Base-by-base conservation (phyloP, 2,113 vertebrate genomes). In the Anthoscopus minutus region DNA sequence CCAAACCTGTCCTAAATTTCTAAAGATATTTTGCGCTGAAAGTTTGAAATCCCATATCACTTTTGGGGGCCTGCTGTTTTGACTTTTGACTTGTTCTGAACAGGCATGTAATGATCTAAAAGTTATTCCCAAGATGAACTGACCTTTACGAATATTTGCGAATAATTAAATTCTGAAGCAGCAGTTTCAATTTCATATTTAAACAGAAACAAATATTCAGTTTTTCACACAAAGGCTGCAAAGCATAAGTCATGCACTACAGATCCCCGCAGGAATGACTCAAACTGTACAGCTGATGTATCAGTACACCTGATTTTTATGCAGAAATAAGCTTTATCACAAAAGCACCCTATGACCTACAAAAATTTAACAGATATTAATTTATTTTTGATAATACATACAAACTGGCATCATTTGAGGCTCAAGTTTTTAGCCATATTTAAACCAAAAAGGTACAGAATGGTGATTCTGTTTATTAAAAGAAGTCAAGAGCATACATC, bases 251-350 rank as follows among this genome's bases (percentile, higher is more conserved):
- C 84, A 77, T 2, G 15, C 82, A 58, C 38, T 66, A 72, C 40
- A 94, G 77, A 65, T 82, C 47, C 42, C 78, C 0, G 35, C 89
- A 96, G 84, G 67, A 81, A 84, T 70, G 87, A 90, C 89, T 93
- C 93, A 82, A 91, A 42, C 62, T 12, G 28, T 24, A 15, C 74
- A 92, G 92, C 48, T 85, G 70, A 93, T 73, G 44, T 72, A 80
- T 51, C n/a, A 58, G n/a, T 24, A 61, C 60, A 93, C 69, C 45
- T 91, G 57, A 15, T 86, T 78, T 62, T 88, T 66, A 91, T 33
- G 35, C 69, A 92, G 50, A 93, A 81, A 88, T 19, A 69, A 74
- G 31, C 70, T 56, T 61, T 25, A 65, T 11, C 38, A 73, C 67
- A 81, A 65, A 54, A 58, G 17, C 27, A 88, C 7, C 31, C 57